phyloP scores from a whole-genome alignment of 2,888 invertebrate species.

The Ochropacha duplaris region DNA sequence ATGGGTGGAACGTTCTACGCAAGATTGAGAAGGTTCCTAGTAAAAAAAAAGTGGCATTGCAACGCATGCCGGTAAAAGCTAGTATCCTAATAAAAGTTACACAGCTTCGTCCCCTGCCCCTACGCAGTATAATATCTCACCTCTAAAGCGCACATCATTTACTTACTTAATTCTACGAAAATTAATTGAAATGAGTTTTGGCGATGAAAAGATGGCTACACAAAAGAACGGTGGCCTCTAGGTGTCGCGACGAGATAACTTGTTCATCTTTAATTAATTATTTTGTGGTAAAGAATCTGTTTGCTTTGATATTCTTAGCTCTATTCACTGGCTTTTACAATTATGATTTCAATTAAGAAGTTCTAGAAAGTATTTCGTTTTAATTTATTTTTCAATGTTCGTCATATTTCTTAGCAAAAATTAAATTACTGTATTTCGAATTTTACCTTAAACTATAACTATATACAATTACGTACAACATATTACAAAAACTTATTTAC shows the following conservation, averaged over 20 bases:
- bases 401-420: neutral
- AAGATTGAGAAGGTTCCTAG: too few relatives aligned
- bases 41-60: too few relatives aligned
- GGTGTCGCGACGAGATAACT: constrained; percentile 80
- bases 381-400: neutral
- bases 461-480: too few relatives aligned
- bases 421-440: neutral
- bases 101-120: constrained; percentile 35
- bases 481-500: too few relatives aligned
- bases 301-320: constrained; percentile 65
- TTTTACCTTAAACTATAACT: too few relatives aligned
- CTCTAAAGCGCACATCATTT: constrained; percentile 80
- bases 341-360: constrained; percentile 64
- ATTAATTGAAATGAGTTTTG: constrained; percentile 83
- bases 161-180: constrained; percentile 81
- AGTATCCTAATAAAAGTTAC: constrained; percentile 9
- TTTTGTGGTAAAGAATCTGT: constrained; percentile 74
- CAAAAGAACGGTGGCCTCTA: constrained; percentile 76
- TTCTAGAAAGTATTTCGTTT: constrained; percentile 40
- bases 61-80: too few relatives aligned
- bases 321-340: constrained; percentile 60
- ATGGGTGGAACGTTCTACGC: too few relatives aligned
- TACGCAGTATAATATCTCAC: constrained; percentile 77
- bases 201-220: constrained; percentile 79
- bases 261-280: constrained; percentile 80